Evolutionary conservation across 2,888 invertebrate genomes (phyloP), one percentile per base, ranked within the genome.

Genomic region (Callimorpha dominula): DNA sequence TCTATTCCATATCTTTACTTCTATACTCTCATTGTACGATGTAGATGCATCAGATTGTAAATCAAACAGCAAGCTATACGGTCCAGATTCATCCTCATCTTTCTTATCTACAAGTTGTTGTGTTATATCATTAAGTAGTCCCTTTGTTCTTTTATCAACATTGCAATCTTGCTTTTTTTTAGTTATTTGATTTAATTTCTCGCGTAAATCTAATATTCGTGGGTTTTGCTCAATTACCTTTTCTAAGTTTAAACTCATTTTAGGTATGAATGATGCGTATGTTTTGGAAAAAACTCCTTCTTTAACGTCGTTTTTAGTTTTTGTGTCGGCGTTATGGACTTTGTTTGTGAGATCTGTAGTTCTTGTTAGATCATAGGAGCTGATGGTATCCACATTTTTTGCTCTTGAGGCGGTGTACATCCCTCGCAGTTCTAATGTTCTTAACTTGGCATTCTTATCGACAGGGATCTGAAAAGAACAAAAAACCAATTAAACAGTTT

Each of bases 1-100:
- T 78, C 81, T 86, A 72, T 80, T 84, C 91, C 92, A 91, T 72
- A 89, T 79, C 72, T 91, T 90, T 31, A 81, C 76, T 76, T 89
- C 88, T 57, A 84, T 67, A 62, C 74, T 84, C 40, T 88, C 86
- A 70, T 87, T 91, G 75, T 85, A 86, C 70, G 94, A 93, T 64
- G 94, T 90, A 54, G 94, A 93, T 73, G 94, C 86, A 81, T 93
- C 90, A 31, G 91, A 81, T 83, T 96, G 93, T 68, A 96, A 88
- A 85, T 96, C 96, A 87, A 96, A 96, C 64, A 97, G 90, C 79
- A 97, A 93, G 83, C 96, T 96, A 82, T 96, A 96, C 6, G 97
- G 97, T 72, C 97, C 97, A 40, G 96, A 96, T 76, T 94, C 94
- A 79, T 95, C 94, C 68, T 91, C 90, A 71, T 93, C 92, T 86